Percentiles rank a stretch among this genome's conserved stretches.
These are phyloP conservation scores for Hydrolagus affinis DNA, from an alignment of 2,113 vertebrate species.

Conservation along the genomic window DNA sequence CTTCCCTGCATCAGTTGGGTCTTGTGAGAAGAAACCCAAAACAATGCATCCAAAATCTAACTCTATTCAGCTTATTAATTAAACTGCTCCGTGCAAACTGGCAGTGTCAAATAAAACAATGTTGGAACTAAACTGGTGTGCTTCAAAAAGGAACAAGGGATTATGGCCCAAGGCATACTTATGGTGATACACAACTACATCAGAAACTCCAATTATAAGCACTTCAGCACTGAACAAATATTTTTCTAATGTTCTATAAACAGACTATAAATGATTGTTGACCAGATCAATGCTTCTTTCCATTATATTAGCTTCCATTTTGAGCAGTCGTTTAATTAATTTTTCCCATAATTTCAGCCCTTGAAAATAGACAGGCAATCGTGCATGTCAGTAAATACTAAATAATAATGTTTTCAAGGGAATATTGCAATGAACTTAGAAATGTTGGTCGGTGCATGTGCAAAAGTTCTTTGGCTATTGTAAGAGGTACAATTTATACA, in stretches of 20 bases:
- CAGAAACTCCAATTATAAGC: background rate
- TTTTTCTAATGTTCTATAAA: conserved; percentile 31
- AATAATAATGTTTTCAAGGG: conserved; percentile 22
- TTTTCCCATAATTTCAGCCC: background rate
- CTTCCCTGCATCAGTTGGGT: background rate
- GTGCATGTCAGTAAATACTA: conserved; percentile 25
- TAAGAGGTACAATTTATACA: conserved; percentile 66
- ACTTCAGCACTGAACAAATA: conserved; percentile 30
- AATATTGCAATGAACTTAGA: background rate
- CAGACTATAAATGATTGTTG: conserved; percentile 26
- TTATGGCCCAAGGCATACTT: conserved; percentile 8
- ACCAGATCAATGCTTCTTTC: conserved; percentile 14
- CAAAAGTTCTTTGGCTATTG: conserved; percentile 62
- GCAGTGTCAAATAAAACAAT: conserved; percentile 10
- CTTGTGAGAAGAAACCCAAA: background rate
- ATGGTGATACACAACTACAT: conserved; percentile 13
- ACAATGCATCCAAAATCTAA: background rate
- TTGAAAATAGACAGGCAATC: background rate
- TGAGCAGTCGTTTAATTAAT: conserved; percentile 1
- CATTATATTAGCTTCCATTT: background rate
- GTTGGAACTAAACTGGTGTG: conserved; percentile 22
- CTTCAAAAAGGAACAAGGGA: conserved; percentile 7
- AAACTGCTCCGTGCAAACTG: background rate
- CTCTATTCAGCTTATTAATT: background rate
- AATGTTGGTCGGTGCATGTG: background rate